Percentiles rank a stretch among this genome's conserved stretches.
Evolutionary conservation across 2,797 vertebrate genomes (phyloP).

Genomic region (Semaprochilodus insignis): DNA sequence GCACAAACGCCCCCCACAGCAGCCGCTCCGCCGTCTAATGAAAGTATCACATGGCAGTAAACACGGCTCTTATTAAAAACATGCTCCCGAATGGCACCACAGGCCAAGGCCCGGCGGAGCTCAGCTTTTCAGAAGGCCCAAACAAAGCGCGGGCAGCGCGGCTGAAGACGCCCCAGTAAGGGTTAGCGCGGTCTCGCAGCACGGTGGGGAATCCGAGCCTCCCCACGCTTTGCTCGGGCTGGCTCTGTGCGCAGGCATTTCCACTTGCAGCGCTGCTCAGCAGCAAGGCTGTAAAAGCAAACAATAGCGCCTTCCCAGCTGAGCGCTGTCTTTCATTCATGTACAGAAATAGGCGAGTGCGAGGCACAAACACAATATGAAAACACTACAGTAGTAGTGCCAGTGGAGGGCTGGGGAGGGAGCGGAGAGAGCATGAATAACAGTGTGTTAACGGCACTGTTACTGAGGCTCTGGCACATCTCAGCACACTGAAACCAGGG

Average conservation of each 20-base stretch:
- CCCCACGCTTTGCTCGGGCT: slow-evolving; percentile 36
- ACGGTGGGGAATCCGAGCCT: slow-evolving; percentile 40
- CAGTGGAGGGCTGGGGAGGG: slow-evolving; percentile 55
- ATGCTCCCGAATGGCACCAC: slow-evolving; percentile 56
- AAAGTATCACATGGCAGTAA: slow-evolving; percentile 60
- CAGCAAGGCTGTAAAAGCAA: slow-evolving; percentile 68
- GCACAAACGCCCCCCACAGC: slow-evolving; percentile 44
- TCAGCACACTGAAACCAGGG: slow-evolving; percentile 3
- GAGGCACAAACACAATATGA: slow-evolving; percentile 53
- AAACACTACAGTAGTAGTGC: slow-evolving; percentile 57
- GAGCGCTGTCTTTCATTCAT: slow-evolving; percentile 71
- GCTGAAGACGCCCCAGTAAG: slow-evolving; percentile 26
- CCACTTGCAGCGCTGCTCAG: slow-evolving; percentile 49
- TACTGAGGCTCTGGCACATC: slow-evolving; percentile 24
- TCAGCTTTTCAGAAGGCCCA: slow-evolving; percentile 46
- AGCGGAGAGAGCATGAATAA: slow-evolving; percentile 50
- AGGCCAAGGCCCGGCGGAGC: slow-evolving; percentile 48
- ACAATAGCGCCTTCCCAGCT: slow-evolving; percentile 69
- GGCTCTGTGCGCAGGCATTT: slow-evolving; percentile 18
- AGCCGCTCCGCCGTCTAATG: slow-evolving; percentile 49
- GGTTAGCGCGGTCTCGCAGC: slow-evolving; percentile 42
- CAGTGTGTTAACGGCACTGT: slow-evolving; percentile 38
- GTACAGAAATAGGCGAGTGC: slow-evolving; percentile 69
- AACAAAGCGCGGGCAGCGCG: slow-evolving; percentile 38
- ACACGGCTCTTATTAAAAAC: slow-evolving; percentile 58